A percentile compares a stretch with the other conserved stretches of the same genome.
Conservation (phyloP, 2,113 vertebrate species). For the Mola mola region DNA sequence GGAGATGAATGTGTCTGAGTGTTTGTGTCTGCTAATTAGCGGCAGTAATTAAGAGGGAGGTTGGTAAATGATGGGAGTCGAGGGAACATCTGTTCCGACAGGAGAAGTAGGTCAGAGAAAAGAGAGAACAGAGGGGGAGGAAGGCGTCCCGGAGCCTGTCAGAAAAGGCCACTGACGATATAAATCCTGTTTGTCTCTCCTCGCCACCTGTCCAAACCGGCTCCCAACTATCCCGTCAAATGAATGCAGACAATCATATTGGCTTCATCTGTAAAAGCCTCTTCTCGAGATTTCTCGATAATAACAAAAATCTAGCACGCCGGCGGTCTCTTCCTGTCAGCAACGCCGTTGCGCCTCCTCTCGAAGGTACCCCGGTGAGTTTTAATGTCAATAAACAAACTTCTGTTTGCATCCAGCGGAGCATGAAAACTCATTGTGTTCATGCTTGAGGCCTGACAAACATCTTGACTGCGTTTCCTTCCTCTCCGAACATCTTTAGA, state of each 20-base stretch:
- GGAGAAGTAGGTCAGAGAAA: constrained; percentile 62
- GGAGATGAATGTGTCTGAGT: constrained; percentile 1
- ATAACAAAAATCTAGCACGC: too few relatives aligned
- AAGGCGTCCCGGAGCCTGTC: constrained; percentile 10
- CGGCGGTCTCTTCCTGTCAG: too few relatives aligned
- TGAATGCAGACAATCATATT: neutral
- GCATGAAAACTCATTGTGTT: too few relatives aligned
- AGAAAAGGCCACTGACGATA: constrained; percentile 8
- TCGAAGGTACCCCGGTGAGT: too few relatives aligned
- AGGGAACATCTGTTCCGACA: constrained; percentile 70
- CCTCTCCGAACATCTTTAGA: too few relatives aligned
- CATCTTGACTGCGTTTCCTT: too few relatives aligned
- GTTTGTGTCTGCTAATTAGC: constrained; percentile 74
- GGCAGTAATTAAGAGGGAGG: constrained; percentile 77
- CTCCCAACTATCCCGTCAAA: neutral
- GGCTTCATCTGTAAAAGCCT: too few relatives aligned
- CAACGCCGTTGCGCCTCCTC: too few relatives aligned
- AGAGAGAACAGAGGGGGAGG: constrained; percentile 11
- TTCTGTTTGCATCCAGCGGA: too few relatives aligned
- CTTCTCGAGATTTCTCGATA: too few relatives aligned
- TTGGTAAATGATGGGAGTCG: constrained; percentile 70
- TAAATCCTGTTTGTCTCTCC: neutral
- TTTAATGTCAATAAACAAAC: too few relatives aligned
- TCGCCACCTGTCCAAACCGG: constrained; percentile 9
- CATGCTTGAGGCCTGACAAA: too few relatives aligned